Evolutionary conservation across 1,140 invertebrate species (phyloP), one percentile per base, ranked within the genome.

Genomic region (Drosophila lini): DNA sequence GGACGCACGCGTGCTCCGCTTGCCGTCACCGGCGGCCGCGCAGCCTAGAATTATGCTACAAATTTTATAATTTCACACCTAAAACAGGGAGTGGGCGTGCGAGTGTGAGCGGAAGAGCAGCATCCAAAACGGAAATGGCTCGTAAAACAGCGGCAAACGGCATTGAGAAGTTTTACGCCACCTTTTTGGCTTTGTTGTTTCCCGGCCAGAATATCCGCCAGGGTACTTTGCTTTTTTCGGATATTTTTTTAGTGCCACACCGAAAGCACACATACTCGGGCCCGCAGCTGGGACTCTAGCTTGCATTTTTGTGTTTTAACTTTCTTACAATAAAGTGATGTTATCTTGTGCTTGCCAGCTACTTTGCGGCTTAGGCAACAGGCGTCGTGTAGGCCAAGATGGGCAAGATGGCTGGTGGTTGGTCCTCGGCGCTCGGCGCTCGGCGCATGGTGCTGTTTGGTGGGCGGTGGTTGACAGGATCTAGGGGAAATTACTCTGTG

Each of bases 321-420:
- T 89, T 89, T 89, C 84, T 84, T 89, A 89, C 84, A 89, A 89
- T 89, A 90, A 89, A 89, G 85, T 89, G 81, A 89, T 90, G 84
- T 89, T 89, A 89, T 89, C 81, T 89, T 79, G 76, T 45, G 78
- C 67, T 83, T 70, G 58, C 73, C 78, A 84, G 81, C 84, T 90
- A 89, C 85, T 89, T 84, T 90, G 85, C 68, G 85, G 84, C 84
- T 89, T 89, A 89, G 84, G 84, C 84, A 89, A 89, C 84, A 88
- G 83, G 83, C 83, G 42, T 60, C 83, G 38, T 60, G 55, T 68
- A 59, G 57, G 73, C 52, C 50, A 73, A 67, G 22, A 44, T 31
- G 48, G 52, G 60, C 15, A 28, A 28, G 40, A 25, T 57, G 65
- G 55, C 28, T 41, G 34, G 40, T 56, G 78, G 79, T 58, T 55